Evolutionary conservation across 2,797 vertebrate genomes (phyloP), one percentile per base, ranked within the genome.

Genomic region (Protonibea diacanthus): DNA sequence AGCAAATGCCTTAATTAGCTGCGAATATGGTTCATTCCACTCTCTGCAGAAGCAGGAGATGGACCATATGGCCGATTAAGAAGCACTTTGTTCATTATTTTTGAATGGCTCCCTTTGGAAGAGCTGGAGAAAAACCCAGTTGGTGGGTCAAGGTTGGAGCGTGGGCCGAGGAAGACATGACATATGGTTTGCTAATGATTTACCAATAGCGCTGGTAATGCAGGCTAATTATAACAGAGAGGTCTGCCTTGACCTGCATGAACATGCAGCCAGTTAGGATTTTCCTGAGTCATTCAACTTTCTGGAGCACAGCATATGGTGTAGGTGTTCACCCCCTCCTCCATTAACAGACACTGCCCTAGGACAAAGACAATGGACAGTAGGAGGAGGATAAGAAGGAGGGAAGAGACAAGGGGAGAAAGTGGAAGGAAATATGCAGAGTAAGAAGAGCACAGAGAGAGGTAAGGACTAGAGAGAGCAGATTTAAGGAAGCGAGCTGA

Each of bases 61-160:
- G 81, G 73, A 78, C 81, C 94, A 95, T 94, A 94, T 95, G 94
- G 93, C 74, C 88, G 93, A 94, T 95, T 94, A 95, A 92, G 92
- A 94, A 90, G 56, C 90, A 91, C 90, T 93, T 93, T 93, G 90
- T 88, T 92, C 86, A 84, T 93, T 86, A 90, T 88, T 88, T 88
- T 73, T 86, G 71, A 92, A 89, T 64, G 61, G 75, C 76, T 89
- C 89, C 89, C 92, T 71, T 92, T 88, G 88, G 91, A 93, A 82
- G 21, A 87, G 74, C 65, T 78, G 78, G 82, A 83, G 86, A 84
- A 84, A 33, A 86, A 70, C 71, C 51, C 74, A 89, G 69, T 87
- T 91, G 79, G 75, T 83, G 69, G 81, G 83, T 85, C 73, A 79
- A 77, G 48, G 86, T 67, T 86, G 76, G 81, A 75, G 63, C 60